A percentile compares a stretch with the other conserved stretches of the same genome.
These are phyloP conservation scores for Trypoxylus dichotomus DNA, from an alignment of 1,140 invertebrate genomes.

Conservation along the genomic window DNA sequence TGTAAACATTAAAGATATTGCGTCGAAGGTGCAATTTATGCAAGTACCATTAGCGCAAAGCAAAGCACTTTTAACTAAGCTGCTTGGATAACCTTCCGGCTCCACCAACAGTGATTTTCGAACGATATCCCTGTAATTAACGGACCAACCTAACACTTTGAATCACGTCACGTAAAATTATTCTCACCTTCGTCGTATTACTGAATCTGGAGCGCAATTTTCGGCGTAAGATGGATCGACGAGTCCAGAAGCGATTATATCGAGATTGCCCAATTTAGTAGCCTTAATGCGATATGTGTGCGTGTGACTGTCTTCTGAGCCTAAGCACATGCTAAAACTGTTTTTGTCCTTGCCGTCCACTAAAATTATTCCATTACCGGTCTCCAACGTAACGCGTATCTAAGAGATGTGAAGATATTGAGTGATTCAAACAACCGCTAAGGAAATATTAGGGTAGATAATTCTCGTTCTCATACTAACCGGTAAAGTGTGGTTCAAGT, in stretches of 20 bases:
- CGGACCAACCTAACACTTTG: too few relatives aligned
- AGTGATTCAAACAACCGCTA: too few relatives aligned
- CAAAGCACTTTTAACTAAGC: conserved; percentile 57
- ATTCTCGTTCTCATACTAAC: conserved; percentile 53
- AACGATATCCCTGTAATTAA: conserved; percentile 57
- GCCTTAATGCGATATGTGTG: not conserved
- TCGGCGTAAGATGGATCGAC: conserved; percentile 54
- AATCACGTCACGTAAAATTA: too few relatives aligned
- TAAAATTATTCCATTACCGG: conserved; percentile 55
- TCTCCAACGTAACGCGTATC: conserved; percentile 54
- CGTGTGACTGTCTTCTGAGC: conserved; percentile 44
- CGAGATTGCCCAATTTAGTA: not conserved
- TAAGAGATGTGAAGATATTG: too few relatives aligned
- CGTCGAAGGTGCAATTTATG: not conserved
- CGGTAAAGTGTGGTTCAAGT: conserved; percentile 64
- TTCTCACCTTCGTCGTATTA: not conserved
- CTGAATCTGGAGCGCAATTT: conserved; percentile 48
- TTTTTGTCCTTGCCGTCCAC: conserved; percentile 31
- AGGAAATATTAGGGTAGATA: too few relatives aligned
- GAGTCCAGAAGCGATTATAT: conserved; percentile 60
- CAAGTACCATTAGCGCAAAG: conserved; percentile 52
- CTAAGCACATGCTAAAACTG: conserved; percentile 51
- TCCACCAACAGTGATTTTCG: conserved; percentile 59
- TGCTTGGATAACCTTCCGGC: conserved; percentile 61
- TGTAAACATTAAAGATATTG: not conserved